Conservation (phyloP, 2,888 invertebrate species). For the Nomada lathburiana region DNA sequence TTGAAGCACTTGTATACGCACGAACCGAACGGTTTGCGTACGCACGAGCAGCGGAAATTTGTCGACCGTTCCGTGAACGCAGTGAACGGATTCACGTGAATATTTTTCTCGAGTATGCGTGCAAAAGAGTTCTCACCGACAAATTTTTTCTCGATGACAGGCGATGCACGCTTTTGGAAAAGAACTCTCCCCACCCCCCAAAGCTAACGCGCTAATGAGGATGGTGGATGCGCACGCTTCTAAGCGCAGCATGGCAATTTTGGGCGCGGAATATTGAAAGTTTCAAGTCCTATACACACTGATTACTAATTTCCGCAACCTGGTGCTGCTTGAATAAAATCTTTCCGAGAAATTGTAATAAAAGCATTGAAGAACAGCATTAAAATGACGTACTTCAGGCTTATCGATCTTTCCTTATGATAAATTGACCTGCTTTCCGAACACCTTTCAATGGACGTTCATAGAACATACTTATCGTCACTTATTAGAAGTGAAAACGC, state of each 20-base stretch:
- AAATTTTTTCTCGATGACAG: slow-evolving; percentile 71
- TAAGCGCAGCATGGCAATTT: slow-evolving; percentile 51
- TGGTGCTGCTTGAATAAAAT: neutral
- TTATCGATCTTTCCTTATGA: neutral
- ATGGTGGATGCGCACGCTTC: slow-evolving; percentile 61
- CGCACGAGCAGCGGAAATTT: slow-evolving; percentile 9
- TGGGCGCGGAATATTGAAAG: slow-evolving; percentile 32
- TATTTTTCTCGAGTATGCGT: slow-evolving; percentile 22
- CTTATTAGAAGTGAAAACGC: neutral
- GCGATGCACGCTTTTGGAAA: slow-evolving; percentile 78
- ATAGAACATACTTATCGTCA: slow-evolving; percentile 7
- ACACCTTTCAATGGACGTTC: neutral
- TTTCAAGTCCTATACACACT: neutral
- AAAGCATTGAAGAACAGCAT: neutral
- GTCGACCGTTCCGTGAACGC: neutral
- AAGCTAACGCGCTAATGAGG: slow-evolving; percentile 60
- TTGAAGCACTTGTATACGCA: slow-evolving; percentile 27
- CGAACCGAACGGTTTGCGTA: slow-evolving; percentile 8
- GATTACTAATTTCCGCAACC: neutral
- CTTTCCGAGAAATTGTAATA: neutral
- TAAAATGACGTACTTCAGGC: neutral
- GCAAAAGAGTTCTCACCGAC: slow-evolving; percentile 42
- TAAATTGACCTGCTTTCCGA: slow-evolving; percentile 6
- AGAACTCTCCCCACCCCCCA: slow-evolving; percentile 72
- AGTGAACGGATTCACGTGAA: neutral